Base-by-base conservation (phyloP, 2,113 vertebrate species). In the Dicrurus megarhynchus region DNA sequence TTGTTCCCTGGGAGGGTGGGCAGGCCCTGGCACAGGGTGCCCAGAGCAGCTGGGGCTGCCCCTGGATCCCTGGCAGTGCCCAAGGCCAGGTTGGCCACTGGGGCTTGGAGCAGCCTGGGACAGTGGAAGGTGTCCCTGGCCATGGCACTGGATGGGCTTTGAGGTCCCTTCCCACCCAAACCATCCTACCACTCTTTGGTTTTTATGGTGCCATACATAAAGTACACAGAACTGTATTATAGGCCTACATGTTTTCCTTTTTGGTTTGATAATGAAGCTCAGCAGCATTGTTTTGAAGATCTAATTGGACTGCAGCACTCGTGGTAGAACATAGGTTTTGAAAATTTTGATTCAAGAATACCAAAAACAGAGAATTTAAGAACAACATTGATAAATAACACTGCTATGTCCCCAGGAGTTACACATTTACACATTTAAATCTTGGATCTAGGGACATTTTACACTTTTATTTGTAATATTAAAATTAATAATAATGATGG, bases 101-200 rank as follows among this genome's bases (percentile, higher is more conserved):
- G 63, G 84, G 46, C 73, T 86, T 2, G 60, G 84, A 78, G 74
- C 73, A 53, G 30, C 47, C 46, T 78, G 64, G 47, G 41, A 30
- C 35, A 26, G 49, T 55, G 75, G 24, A 0, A 64, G 75, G 11
- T 32, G 85, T 63, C 49, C 65, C 65, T 79, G 41, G n/a, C 24
- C 65, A 27, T 22, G 85, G 15, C 0, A 27, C 3, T 3, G 18
- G 22, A 0, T 23, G 22, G 0, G 4, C 0, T 59, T 24, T 33
- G 1, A 59, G 10, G 7, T 74, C 16, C 8, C 10, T 46, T 17
- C 9, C 30, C 3, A 1, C 11, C 8, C 27, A 59, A 52, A n/a
- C 7, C 18, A 10, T 39, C 53, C 61, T n/a, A 28, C 4, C 27
- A 44, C 11, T 37, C 35, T 10, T 1, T 28, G 16, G 19, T 32